Base-by-base conservation (phyloP, 2,888 invertebrate species). In the Polydrusus tereticollis region DNA sequence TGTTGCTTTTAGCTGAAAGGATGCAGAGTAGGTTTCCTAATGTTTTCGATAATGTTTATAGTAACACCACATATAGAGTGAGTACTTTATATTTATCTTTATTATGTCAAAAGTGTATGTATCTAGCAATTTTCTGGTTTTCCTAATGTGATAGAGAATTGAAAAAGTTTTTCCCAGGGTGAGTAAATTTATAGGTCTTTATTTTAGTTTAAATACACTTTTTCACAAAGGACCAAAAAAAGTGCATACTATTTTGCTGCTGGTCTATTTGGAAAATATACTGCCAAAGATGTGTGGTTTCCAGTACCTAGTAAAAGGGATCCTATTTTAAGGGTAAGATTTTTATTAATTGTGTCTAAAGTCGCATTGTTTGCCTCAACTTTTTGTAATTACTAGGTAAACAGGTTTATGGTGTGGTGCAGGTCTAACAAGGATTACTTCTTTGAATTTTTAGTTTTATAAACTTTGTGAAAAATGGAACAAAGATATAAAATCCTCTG, bases 221-320 rank as follows among this genome's bases (percentile, higher is more conserved):
- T 90, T 1, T 93, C 93, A 0, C 92, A 94, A 81, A 88, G 95
- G 77, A 90, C 95, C 0, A 87, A 90, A 65, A 89, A 90, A 79
- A 95, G 95, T 84, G 94, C 94, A 0, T 88, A 88, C 78, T 88
- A 90, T 82, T 95, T 95, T 86, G 89, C 91, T 0, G 87, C 90
- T 60, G 95, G 95, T 0, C 84, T 95, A 47, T 95, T 95, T 85
- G 93, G 92, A 12, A 87, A 88, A 74, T 86, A 88, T 78, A 87
- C 88, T 20, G 88, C 89, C 18, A 86, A 87, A 60, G 84, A 89
- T 75, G 90, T 94, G 10, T 85, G 87, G 80, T 94, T 89, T 86
- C 90, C 91, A 21, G 87, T 90, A 75, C 88, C 93, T 2, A 82
- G 89, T 23, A 87, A 89, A 79, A 87, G 74, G 33, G 85, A 85